Conservation (phyloP, 2,797 vertebrate genomes). For the Glyptemys insculpta region DNA sequence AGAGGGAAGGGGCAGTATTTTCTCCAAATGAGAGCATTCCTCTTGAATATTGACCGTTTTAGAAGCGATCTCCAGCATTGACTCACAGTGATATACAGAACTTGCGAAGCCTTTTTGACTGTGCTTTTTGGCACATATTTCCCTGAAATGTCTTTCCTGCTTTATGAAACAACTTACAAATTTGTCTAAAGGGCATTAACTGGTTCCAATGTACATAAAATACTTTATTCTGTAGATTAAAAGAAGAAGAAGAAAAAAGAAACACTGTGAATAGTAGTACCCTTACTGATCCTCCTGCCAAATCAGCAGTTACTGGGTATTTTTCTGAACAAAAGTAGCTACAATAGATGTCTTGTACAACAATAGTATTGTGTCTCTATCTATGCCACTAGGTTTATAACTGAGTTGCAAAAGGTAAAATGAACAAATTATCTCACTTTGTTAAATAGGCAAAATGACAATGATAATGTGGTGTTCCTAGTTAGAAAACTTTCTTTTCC, state of each 20-base stretch:
- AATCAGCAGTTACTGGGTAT: conserved; percentile 85
- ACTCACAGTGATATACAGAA: conserved; percentile 76
- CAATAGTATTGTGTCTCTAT: conserved; percentile 88
- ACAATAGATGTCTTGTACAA: conserved; percentile 85
- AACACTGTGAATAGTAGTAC: conserved; percentile 86
- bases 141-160: conserved; percentile 87
- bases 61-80: conserved; percentile 79
- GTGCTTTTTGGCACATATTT: conserved; percentile 80
- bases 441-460: conserved; percentile 69
- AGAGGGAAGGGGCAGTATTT: conserved; percentile 76
- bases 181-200: conserved; percentile 89
- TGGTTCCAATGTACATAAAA: conserved; percentile 84
- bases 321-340: conserved; percentile 84
- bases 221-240: conserved; percentile 84
- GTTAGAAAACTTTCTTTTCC: conserved; percentile 16
- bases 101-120: conserved; percentile 79
- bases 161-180: conserved; percentile 86
- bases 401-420: conserved; percentile 88
- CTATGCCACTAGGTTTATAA: conserved; percentile 88
- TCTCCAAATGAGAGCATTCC: conserved; percentile 83
- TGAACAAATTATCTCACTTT: conserved; percentile 86
- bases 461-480: conserved; percentile 44
- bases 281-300: conserved; percentile 82
- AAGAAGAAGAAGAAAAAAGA: conserved; percentile 61
- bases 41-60: conserved; percentile 78